A percentile compares a stretch with the other conserved stretches of the same genome.
These are phyloP conservation scores for Pipistrellus kuhlii DNA, from an alignment of 2,797 vertebrate genomes.

Conservation along the genomic window DNA sequence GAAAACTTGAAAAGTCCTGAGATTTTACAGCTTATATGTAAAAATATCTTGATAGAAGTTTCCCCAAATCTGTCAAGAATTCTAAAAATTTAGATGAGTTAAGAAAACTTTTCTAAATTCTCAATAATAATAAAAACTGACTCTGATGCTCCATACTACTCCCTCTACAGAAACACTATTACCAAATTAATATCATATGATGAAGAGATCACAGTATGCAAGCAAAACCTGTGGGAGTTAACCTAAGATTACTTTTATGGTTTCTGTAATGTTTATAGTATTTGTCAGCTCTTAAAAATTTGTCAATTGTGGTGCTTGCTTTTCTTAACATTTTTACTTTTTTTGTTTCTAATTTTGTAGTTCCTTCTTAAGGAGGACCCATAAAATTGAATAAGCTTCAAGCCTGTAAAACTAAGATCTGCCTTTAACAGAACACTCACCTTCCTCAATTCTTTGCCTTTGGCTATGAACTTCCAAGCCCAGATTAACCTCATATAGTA, in stretches of 20 bases:
- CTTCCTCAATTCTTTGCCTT: not conserved
- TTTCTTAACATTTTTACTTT: not conserved
- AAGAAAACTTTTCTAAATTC: not conserved
- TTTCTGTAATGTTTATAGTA: not conserved
- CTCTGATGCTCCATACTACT: not conserved
- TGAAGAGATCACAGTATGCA: not conserved
- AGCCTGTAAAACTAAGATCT: not conserved
- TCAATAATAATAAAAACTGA: conserved; percentile 3
- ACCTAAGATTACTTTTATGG: not conserved
- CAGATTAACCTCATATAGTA: not conserved
- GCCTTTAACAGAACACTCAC: not conserved
- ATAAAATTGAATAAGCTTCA: not conserved
- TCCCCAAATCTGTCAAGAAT: not conserved
- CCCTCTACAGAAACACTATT: not conserved
- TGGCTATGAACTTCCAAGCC: not conserved
- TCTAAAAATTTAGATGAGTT: not conserved
- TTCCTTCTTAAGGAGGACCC: not conserved
- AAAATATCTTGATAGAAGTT: not conserved
- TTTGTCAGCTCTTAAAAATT: not conserved
- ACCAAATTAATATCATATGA: not conserved
- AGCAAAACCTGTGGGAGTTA: not conserved
- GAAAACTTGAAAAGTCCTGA: not conserved
- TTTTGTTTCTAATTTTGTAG: not conserved
- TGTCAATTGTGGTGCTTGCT: not conserved
- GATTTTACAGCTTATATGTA: not conserved